A percentile compares a stretch with the other conserved stretches of the same genome.
phyloP scores from a whole-genome alignment of 2,888 invertebrate species.

The Mycalesis mineus region DNA sequence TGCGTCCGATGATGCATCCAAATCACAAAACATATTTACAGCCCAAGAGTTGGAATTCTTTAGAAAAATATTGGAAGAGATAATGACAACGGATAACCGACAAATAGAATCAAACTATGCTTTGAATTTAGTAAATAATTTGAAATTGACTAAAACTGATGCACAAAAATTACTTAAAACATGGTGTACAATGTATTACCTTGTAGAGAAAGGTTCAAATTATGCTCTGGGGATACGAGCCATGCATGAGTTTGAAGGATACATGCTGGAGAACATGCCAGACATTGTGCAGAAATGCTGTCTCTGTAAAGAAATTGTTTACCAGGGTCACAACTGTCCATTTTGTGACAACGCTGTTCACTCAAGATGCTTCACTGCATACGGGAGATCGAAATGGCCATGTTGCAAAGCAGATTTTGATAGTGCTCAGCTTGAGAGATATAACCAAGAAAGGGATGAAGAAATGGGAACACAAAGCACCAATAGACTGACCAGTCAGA shows the following conservation, averaged over 20 bases:
- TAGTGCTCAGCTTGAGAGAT: constrained; percentile 46
- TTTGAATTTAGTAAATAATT: constrained; percentile 55
- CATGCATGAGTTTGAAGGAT: constrained; percentile 69
- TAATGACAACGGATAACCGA: constrained; percentile 59
- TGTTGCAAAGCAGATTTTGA: constrained; percentile 61
- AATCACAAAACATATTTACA: constrained; percentile 59
- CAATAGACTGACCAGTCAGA: background rate
- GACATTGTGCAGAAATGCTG: constrained; percentile 61
- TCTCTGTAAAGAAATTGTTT: constrained; percentile 66
- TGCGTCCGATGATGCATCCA: constrained; percentile 59
- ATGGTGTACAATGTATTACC: constrained; percentile 64
- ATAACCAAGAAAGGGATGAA: constrained; percentile 45
- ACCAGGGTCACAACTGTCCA: constrained; percentile 67
- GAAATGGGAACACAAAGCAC: background rate
- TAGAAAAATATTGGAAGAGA: constrained; percentile 58
- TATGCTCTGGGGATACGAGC: constrained; percentile 63
- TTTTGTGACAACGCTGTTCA: constrained; percentile 56
- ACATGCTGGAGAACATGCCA: constrained; percentile 61
- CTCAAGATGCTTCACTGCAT: constrained; percentile 55
- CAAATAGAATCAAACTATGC: constrained; percentile 61
- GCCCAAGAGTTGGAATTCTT: constrained; percentile 62
- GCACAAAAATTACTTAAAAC: constrained; percentile 59
- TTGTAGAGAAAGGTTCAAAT: constrained; percentile 55
- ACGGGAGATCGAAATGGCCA: constrained; percentile 63
- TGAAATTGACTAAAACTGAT: constrained; percentile 62